phyloP scores from a whole-genome alignment of 1,140 invertebrate species.

The Stegodyphus mimosarum region DNA sequence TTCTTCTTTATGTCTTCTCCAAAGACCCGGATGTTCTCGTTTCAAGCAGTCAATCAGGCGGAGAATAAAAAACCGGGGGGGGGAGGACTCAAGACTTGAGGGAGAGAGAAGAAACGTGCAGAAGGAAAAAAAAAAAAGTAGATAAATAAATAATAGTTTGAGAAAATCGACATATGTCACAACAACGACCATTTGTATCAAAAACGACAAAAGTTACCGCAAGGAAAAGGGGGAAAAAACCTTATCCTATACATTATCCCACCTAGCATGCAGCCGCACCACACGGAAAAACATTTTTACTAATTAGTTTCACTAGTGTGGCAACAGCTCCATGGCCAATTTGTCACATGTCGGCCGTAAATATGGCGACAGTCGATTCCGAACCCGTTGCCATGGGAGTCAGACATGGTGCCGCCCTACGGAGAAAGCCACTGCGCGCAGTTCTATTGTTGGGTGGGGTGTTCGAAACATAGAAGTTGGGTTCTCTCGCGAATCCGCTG shows the following conservation, averaged over 20 bases:
- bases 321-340: constrained; percentile 43
- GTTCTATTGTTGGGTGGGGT: not conserved
- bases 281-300: constrained; percentile 47
- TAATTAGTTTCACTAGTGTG: constrained; percentile 53
- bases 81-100: not conserved
- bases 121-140: not conserved
- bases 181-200: constrained; percentile 29
- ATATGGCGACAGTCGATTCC: constrained; percentile 57
- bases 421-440: not conserved
- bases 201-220: constrained; percentile 24
- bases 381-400: constrained; percentile 34
- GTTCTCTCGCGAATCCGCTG: too few species aligned
- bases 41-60: not conserved
- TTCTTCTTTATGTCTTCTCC: not conserved
- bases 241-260: constrained; percentile 11
- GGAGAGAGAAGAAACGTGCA: not conserved
- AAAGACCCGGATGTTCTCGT: not conserved
- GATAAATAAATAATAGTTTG: constrained; percentile 9
- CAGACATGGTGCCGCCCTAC: constrained; percentile 39
- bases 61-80: not conserved
- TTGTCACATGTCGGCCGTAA: constrained; percentile 47
- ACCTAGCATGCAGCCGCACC: constrained; percentile 3
- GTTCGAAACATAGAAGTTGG: too few species aligned
- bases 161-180: constrained; percentile 36
- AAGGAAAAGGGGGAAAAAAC: not conserved